Evolutionary conservation across 2,113 vertebrate species (phyloP).

Genomic region (Enhydra lutris): DNA sequence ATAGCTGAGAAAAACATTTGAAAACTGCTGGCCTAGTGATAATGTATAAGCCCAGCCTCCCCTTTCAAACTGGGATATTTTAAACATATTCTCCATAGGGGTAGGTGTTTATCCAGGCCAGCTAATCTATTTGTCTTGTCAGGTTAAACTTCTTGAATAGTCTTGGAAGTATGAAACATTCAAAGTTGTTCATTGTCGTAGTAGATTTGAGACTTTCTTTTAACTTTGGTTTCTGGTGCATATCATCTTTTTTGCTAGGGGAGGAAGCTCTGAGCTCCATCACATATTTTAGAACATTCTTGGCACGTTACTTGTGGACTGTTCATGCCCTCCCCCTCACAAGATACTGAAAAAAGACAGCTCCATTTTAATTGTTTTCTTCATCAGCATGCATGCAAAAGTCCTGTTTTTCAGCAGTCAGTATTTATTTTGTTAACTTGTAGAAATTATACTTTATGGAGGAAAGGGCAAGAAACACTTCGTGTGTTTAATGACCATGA

Average conservation of each 20-base stretch:
- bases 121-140: background rate
- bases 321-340: constrained; percentile 7
- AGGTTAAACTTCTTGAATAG: constrained; percentile 15
- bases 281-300: constrained; percentile 71
- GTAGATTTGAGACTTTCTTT: constrained; percentile 15
- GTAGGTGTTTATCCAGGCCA: background rate
- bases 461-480: background rate
- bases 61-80: background rate
- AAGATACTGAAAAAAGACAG: constrained; percentile 42
- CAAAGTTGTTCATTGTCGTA: background rate
- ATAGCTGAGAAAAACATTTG: background rate
- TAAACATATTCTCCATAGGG: background rate
- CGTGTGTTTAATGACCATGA: constrained; percentile 9
- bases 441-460: constrained; percentile 5
- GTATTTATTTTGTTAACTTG: constrained; percentile 29
- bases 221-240: constrained; percentile 32
- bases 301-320: constrained; percentile 44
- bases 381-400: background rate
- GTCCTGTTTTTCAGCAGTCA: constrained; percentile 16
- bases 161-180: constrained; percentile 24
- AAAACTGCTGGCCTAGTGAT: background rate
- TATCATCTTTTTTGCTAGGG: constrained; percentile 24
- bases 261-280: constrained; percentile 38
- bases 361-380: constrained; percentile 52
- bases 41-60: background rate